phyloP scores from a whole-genome alignment of 2,113 vertebrate genomes.

The Platysteira castanea region DNA sequence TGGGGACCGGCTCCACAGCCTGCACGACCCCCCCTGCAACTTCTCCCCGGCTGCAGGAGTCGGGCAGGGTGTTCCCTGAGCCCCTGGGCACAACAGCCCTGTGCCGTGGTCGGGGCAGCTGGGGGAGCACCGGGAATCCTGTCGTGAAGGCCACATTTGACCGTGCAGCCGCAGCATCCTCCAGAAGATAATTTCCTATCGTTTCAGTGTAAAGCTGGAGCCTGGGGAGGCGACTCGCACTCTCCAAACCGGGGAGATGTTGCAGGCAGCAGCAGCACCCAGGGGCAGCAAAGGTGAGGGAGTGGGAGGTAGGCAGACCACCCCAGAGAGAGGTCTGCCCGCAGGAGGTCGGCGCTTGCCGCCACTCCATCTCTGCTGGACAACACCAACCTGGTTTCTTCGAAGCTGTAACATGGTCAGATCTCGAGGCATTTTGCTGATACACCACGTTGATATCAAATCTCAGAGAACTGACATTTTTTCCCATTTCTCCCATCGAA shows the following conservation, averaged over 20 bases:
- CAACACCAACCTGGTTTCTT: not conserved
- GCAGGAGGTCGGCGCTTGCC: not conserved
- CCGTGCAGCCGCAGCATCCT: not conserved
- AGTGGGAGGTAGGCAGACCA: accelerated
- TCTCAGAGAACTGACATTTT: not conserved
- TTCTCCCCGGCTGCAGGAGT: not conserved
- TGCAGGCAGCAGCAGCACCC: not conserved
- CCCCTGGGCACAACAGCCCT: accelerated
- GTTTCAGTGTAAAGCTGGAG: not conserved
- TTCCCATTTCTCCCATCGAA: not conserved
- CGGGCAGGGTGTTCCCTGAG: accelerated
- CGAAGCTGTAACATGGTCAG: not conserved
- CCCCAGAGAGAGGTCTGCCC: not conserved
- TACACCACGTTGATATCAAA: not conserved
- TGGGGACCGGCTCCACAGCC: not conserved
- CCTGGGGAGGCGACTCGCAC: not conserved
- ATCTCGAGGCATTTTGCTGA: not conserved
- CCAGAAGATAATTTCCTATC: not conserved
- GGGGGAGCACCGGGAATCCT: accelerated
- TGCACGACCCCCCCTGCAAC: accelerated
- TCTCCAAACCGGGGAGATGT: accelerated
- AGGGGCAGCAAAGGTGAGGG: not conserved
- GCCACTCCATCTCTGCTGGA: not conserved
- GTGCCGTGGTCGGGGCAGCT: accelerated
- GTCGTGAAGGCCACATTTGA: accelerated